Evolutionary conservation across 30 jellyfish, hydroid and myxozoan genomes (phyloP).

Genomic region (Hydra vulgaris): DNA sequence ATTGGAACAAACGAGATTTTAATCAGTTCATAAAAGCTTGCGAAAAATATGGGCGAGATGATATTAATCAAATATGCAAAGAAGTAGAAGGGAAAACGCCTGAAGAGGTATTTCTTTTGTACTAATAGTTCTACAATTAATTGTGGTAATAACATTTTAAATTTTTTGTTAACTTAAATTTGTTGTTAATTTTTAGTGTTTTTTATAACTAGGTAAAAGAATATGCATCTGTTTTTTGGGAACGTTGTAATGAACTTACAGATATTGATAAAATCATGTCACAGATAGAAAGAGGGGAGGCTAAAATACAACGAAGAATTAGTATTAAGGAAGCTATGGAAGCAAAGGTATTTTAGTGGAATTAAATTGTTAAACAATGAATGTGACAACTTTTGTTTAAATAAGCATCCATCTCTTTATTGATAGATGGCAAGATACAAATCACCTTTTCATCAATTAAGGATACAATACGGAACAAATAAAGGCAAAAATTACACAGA

Average conservation of each 20-base stretch:
- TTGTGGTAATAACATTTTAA: too few species aligned
- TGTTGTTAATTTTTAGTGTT: not conserved
- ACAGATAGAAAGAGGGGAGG: constrained; percentile 97
- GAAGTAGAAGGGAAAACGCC: constrained; percentile 97
- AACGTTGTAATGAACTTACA: constrained; percentile 84
- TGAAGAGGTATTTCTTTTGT: constrained; percentile 50
- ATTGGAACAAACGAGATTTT: constrained; percentile 92
- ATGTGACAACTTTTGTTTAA: not conserved
- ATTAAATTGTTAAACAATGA: too few species aligned
- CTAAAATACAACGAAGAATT: constrained; percentile 86
- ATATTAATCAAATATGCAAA: constrained; percentile 57
- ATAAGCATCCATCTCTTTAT: not conserved
- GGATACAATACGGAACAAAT: constrained; percentile 95
- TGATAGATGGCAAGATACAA: constrained; percentile 82
- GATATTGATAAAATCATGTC: constrained; percentile 91
- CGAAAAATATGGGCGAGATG: constrained; percentile 96
- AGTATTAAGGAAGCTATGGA: constrained; percentile 93
- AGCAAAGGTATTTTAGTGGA: constrained; percentile 50
- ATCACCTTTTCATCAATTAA: constrained; percentile 90
- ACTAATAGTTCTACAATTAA: too few species aligned
- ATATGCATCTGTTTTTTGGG: constrained; percentile 94
- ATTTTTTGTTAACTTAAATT: too few species aligned
- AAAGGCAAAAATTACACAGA: constrained; percentile 96
- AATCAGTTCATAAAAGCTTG: constrained; percentile 89
- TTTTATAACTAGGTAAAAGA: constrained; percentile 62